Evolutionary conservation across 2,113 vertebrate genomes (phyloP).

Genomic region (Chlamydotis undulata): DNA sequence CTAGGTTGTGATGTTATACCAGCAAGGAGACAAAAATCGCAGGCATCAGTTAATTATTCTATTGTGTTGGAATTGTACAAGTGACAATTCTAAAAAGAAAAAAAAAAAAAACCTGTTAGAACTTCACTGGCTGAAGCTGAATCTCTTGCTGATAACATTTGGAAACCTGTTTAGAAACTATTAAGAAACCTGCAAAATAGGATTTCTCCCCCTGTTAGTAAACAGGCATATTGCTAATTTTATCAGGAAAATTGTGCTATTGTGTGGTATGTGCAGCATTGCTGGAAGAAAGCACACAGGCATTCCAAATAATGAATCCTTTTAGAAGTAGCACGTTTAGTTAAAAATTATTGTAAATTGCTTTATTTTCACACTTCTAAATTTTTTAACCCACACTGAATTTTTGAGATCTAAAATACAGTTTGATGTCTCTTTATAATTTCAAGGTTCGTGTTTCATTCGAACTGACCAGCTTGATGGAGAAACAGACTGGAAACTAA

Average conservation of each 20-base stretch:
- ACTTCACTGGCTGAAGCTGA: not conserved
- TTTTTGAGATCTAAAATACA: not conserved
- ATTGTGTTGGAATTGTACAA: not conserved
- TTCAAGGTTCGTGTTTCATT: constrained; percentile 92
- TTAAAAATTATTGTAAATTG: not conserved
- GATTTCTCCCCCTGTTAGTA: not conserved
- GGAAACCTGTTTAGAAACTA: not conserved
- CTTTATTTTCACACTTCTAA: not conserved
- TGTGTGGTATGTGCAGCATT: not conserved
- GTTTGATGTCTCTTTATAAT: constrained; percentile 11
- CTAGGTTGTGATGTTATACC: not conserved
- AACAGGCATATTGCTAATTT: not conserved
- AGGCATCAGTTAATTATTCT: not conserved
- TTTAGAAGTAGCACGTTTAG: not conserved
- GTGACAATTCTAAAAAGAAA: not conserved
- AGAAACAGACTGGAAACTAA: constrained; percentile 98
- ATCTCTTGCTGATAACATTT: not conserved
- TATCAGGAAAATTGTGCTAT: not conserved
- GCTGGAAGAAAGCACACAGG: not conserved
- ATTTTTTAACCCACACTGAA: not conserved
- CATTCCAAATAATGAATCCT: not conserved
- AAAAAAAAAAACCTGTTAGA: not conserved
- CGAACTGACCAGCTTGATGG: constrained; percentile 96
- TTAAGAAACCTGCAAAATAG: not conserved
- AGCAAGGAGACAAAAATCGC: not conserved